These are phyloP conservation scores for Mungos mungo DNA, from an alignment of 2,113 vertebrate genomes.

Conservation along the genomic window DNA sequence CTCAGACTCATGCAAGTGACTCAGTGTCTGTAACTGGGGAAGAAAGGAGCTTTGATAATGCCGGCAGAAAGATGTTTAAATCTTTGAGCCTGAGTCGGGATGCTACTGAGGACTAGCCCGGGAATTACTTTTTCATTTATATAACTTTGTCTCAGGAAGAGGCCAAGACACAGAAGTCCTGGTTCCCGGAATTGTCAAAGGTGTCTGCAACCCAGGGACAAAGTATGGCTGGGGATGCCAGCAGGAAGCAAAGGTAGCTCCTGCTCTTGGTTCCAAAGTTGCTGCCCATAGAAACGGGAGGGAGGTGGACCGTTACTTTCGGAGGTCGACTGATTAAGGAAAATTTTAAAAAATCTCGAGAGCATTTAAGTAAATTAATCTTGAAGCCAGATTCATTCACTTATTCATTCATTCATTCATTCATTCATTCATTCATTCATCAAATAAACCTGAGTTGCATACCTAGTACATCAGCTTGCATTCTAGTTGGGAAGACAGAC, in stretches of 20 bases:
- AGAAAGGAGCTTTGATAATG: slow-evolving; percentile 6
- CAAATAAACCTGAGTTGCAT: neutral
- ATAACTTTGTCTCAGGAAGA: slow-evolving; percentile 1
- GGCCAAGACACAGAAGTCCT: neutral
- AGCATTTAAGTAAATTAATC: neutral
- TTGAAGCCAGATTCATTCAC: neutral
- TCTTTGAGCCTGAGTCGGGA: neutral
- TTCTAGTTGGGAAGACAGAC: neutral
- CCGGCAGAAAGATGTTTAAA: neutral
- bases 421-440: neutral
- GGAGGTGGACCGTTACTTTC: neutral
- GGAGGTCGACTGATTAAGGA: neutral
- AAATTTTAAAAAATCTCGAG: neutral
- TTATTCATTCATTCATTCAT: neutral
- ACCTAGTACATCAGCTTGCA: neutral
- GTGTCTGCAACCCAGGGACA: neutral
- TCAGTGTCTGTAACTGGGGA: neutral
- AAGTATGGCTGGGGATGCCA: neutral
- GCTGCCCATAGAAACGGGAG: neutral
- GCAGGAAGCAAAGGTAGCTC: neutral
- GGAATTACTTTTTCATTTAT: neutral
- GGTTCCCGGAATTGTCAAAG: neutral
- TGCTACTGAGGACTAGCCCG: neutral
- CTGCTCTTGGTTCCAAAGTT: neutral
- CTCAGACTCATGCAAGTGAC: neutral